Percentiles rank a stretch among this genome's conserved stretches.
Conservation (phyloP, 2,888 invertebrate species). For the Leptinotarsa tumamoca region DNA sequence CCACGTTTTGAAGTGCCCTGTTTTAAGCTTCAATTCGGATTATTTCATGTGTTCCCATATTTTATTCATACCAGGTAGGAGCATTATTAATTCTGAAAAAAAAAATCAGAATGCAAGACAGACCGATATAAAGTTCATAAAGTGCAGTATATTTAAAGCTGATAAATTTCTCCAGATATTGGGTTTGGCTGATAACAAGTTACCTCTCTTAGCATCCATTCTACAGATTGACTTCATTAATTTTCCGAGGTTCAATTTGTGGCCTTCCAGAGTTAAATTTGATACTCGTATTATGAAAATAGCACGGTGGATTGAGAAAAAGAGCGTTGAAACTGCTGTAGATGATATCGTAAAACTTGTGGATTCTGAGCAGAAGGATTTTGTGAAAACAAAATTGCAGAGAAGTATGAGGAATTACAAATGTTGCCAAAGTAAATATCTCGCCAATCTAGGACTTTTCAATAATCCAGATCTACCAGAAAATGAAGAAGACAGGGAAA, state of each 20-base stretch:
- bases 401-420: not conserved
- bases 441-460: not conserved
- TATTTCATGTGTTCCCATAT: constrained; percentile 25
- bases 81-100: not conserved
- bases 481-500: constrained; percentile 33
- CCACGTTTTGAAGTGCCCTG: constrained; percentile 63
- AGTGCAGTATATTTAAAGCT: not conserved
- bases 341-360: not conserved
- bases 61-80: not conserved
- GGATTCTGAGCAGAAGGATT: not conserved
- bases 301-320: not conserved
- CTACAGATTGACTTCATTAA: not conserved
- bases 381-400: not conserved
- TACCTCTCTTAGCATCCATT: not conserved
- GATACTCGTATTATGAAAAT: not conserved
- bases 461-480: not conserved
- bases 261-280: not conserved
- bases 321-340: not conserved
- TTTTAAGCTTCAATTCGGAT: constrained; percentile 33
- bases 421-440: not conserved
- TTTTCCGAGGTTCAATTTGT: not conserved
- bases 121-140: not conserved
- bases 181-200: not conserved
- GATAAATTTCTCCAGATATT: not conserved
- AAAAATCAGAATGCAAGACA: not conserved